Percentiles rank a stretch among this genome's conserved stretches.
Evolutionary conservation across 2,888 invertebrate species (phyloP).

Genomic region (Panopea generosa): DNA sequence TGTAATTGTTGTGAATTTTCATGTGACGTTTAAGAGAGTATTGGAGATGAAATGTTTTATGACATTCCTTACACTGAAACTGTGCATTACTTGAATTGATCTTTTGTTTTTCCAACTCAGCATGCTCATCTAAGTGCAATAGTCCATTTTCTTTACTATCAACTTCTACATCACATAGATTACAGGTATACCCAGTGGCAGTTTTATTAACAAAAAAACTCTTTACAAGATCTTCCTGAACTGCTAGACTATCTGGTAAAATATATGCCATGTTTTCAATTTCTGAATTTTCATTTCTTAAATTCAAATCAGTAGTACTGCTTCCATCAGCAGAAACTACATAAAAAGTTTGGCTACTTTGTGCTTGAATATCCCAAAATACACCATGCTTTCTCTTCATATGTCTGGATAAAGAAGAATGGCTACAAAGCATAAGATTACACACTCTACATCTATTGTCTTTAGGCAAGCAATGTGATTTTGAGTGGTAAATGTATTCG

Average conservation of each 20-base stretch:
- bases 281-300: too few species aligned
- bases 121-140: too few species aligned
- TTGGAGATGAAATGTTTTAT: conserved; percentile 20
- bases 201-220: background rate
- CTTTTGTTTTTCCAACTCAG: background rate
- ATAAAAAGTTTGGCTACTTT: too few species aligned
- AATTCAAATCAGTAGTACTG: too few species aligned
- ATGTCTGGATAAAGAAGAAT: background rate
- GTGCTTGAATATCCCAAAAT: too few species aligned
- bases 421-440: too few species aligned
- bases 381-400: conserved; percentile 19
- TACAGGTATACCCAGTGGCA: conserved; percentile 1
- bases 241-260: background rate
- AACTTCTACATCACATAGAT: conserved; percentile 9
- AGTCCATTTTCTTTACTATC: background rate
- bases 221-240: background rate
- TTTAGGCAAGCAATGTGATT: too few species aligned
- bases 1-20: conserved; percentile 1
- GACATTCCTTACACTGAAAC: conserved; percentile 17
- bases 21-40: conserved; percentile 21
- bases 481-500: too few species aligned
- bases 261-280: too few species aligned
- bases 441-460: too few species aligned
- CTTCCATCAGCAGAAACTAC: too few species aligned
- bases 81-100: background rate